Conservation (phyloP, 2,888 invertebrate genomes). For the Gymnocheta viridis region DNA sequence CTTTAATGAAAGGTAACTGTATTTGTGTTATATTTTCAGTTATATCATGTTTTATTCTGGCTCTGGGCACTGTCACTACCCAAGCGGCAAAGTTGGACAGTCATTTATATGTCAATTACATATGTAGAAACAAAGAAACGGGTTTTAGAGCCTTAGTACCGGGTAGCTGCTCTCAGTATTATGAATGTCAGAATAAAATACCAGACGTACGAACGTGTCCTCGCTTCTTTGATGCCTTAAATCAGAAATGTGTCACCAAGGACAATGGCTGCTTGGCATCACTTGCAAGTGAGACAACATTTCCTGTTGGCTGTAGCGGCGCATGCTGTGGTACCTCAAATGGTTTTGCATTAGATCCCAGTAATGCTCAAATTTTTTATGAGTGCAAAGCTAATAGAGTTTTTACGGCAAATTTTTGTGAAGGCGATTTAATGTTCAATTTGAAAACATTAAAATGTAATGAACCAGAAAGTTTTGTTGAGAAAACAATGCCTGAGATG, state of each 20-base stretch:
- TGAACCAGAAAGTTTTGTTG: slow-evolving; percentile 49
- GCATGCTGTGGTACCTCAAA: slow-evolving; percentile 63
- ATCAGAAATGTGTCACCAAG: slow-evolving; percentile 74
- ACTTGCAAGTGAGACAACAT: not conserved
- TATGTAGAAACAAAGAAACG: slow-evolving; percentile 75
- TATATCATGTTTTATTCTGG: slow-evolving; percentile 56
- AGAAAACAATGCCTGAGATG: slow-evolving; percentile 29
- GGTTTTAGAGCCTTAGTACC: slow-evolving; percentile 78
- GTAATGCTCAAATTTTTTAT: slow-evolving; percentile 67
- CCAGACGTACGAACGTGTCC: slow-evolving; percentile 73
- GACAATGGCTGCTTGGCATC: slow-evolving; percentile 75
- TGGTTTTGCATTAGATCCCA: slow-evolving; percentile 67
- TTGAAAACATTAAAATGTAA: slow-evolving; percentile 65
- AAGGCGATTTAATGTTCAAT: slow-evolving; percentile 64
- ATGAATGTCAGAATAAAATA: slow-evolving; percentile 75
- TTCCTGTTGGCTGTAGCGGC: slow-evolving; percentile 54
- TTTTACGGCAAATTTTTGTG: slow-evolving; percentile 39
- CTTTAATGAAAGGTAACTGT: not conserved
- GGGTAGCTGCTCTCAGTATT: slow-evolving; percentile 78
- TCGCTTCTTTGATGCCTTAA: slow-evolving; percentile 73
- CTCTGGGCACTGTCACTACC: slow-evolving; percentile 60
- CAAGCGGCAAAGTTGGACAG: slow-evolving; percentile 75
- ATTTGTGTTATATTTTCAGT: slow-evolving; percentile 47
- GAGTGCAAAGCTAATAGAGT: slow-evolving; percentile 63
- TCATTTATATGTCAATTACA: slow-evolving; percentile 74